Evolutionary conservation across 2,797 vertebrate species (phyloP).

Genomic region (Orientallactaga sibirica): DNA sequence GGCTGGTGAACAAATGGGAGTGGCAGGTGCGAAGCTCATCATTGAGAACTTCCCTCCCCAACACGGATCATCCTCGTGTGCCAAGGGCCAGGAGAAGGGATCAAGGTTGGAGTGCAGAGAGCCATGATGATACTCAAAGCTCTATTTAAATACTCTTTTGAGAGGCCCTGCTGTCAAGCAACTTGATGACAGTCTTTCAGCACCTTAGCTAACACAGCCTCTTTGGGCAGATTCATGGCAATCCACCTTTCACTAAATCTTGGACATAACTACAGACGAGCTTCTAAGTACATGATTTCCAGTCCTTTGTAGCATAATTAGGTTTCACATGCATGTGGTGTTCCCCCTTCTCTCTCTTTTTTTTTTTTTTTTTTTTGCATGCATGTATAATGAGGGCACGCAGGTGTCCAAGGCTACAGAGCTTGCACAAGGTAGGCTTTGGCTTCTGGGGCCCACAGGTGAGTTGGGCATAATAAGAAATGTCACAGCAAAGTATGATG

Average conservation of each 20-base stretch:
- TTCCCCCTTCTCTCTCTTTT: background rate
- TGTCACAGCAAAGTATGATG: background rate
- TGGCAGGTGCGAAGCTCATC: accelerated
- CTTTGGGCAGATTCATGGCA: background rate
- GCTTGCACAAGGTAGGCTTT: background rate
- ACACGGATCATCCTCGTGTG: background rate
- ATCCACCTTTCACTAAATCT: background rate
- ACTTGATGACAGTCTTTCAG: background rate
- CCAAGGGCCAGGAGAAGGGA: background rate
- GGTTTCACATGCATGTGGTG: background rate
- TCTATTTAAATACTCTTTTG: background rate
- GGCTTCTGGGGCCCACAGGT: background rate
- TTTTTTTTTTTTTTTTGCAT: background rate
- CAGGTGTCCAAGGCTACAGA: background rate
- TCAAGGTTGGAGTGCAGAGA: background rate
- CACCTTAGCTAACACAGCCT: background rate
- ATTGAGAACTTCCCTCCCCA: background rate
- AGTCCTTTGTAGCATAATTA: background rate
- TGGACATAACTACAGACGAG: no score
- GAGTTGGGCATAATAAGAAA: background rate
- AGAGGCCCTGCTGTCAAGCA: background rate
- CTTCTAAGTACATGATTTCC: background rate
- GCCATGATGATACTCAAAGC: background rate
- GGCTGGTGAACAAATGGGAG: background rate
- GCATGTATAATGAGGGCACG: background rate